phyloP scores from a whole-genome alignment of 2,888 invertebrate genomes.

The Cantharis rufa region DNA sequence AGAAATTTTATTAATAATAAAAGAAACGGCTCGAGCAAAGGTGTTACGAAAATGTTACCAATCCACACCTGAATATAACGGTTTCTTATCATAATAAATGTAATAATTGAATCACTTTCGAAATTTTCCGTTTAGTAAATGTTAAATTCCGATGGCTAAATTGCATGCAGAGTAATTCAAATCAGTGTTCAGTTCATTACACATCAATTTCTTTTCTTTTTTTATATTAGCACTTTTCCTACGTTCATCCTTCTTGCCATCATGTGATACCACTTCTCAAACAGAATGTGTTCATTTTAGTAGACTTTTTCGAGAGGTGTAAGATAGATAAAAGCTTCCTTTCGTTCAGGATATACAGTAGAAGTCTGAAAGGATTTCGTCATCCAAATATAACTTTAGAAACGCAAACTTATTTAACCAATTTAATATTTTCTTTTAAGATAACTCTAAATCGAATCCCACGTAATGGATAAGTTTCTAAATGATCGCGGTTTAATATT shows the following conservation, averaged over 20 bases:
- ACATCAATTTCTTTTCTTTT: conserved; percentile 21
- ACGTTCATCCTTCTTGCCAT: background rate
- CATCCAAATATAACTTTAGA: conserved; percentile 31
- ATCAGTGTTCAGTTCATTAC: conserved; percentile 30
- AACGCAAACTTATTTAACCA: conserved; percentile 25
- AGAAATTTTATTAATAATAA: background rate
- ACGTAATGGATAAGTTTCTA: background rate
- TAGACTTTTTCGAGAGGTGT: conserved; percentile 25
- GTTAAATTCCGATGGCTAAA: conserved; percentile 22
- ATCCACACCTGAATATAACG: background rate
- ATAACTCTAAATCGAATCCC: background rate
- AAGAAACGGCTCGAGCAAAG: background rate
- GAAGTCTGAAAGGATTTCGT: conserved; percentile 30
- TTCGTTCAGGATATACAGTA: conserved; percentile 31
- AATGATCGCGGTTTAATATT: background rate
- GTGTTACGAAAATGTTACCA: background rate
- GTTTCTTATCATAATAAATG: background rate
- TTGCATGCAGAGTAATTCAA: conserved; percentile 27
- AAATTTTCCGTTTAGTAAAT: conserved; percentile 19
- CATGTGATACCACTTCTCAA: background rate
- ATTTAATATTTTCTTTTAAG: background rate
- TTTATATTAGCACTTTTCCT: background rate
- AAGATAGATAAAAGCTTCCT: conserved; percentile 35
- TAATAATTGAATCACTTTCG: conserved; percentile 11
- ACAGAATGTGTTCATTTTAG: conserved; percentile 7